Evolutionary conservation across 1,140 invertebrate species (phyloP), one percentile per base, ranked within the genome.

Genomic region (Leptinotarsa lineolata): DNA sequence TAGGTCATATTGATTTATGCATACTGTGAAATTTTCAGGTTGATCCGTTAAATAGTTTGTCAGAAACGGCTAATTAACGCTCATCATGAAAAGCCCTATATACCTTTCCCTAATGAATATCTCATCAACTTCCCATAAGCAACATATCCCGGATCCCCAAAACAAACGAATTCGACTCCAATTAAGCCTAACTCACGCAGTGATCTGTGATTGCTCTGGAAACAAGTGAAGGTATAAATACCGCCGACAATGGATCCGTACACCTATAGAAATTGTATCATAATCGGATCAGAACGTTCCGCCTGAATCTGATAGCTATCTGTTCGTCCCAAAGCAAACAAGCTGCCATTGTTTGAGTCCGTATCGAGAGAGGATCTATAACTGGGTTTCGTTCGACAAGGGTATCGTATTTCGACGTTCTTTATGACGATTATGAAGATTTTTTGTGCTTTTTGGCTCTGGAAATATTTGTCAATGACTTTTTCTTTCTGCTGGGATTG

Each of bases 211-310:
- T 39, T 39, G 30, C 30, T 39, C 8, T 39, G 30, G 30, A 39
- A 39, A 39, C 30, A 39, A 39, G 30, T 39, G 30, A 39, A 39
- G 30, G 30, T 39, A 39, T 39, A 54, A 54, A 54, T 54, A 18
- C 13, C n/a, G n/a, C 48, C 48, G n/a, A 54, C 48, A 54, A 54
- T 54, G n/a, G 48, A 54, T 54, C 48, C 48, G n/a, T 18, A 54
- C 48, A 54, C 48, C 48, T 54, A 54, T 54, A 54, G 48, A 54
- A 54, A 54, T 54, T 54, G 48, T 54, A 54, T 54, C 48, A 54
- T 54, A 54, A 54, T 54, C 48, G 48, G 48, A 54, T 54, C 48
- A 54, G 15, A 18, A 18, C 48, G 48, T 54, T 54, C 48, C n/a
- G 48, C 48, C 48, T 54, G 48, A 18, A 54, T 54, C 48, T 54